Percentiles rank a stretch among this genome's conserved stretches.
phyloP scores from a whole-genome alignment of 2,113 vertebrate genomes.

The Isurus oxyrinchus region DNA sequence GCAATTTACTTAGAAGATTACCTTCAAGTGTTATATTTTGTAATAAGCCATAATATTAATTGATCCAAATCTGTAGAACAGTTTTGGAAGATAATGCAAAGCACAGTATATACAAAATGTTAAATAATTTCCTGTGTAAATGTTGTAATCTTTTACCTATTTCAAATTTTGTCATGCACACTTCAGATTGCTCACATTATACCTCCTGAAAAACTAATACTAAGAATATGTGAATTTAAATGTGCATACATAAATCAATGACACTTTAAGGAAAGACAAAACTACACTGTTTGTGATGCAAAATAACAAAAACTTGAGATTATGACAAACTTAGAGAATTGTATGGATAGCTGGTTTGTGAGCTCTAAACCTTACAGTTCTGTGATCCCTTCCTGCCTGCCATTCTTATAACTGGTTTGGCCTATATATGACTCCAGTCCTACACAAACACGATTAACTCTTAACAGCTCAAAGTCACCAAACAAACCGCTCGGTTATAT shows the following conservation, averaged over 20 bases:
- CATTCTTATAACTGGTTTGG: neutral
- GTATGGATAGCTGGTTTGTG: neutral
- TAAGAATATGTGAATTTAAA: neutral
- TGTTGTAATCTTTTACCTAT: neutral
- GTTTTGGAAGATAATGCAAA: neutral
- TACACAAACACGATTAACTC: neutral
- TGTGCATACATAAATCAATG: neutral
- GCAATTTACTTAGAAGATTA: neutral
- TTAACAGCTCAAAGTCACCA: neutral
- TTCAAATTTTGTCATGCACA: neutral
- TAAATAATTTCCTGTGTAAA: neutral
- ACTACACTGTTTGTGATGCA: neutral
- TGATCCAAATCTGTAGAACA: neutral
- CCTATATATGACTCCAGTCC: neutral
- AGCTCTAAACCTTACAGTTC: neutral
- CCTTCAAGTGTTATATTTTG: neutral
- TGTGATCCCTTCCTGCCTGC: neutral
- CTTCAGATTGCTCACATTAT: neutral
- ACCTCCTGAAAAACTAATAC: neutral
- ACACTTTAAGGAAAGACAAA: neutral
- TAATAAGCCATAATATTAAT: neutral
- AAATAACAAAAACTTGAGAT: neutral
- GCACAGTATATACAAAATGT: neutral
- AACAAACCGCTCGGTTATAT: neutral
- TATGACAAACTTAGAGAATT: neutral